Evolutionary conservation across 2,113 vertebrate genomes (phyloP).

Genomic region (Falcunculus frontatus): DNA sequence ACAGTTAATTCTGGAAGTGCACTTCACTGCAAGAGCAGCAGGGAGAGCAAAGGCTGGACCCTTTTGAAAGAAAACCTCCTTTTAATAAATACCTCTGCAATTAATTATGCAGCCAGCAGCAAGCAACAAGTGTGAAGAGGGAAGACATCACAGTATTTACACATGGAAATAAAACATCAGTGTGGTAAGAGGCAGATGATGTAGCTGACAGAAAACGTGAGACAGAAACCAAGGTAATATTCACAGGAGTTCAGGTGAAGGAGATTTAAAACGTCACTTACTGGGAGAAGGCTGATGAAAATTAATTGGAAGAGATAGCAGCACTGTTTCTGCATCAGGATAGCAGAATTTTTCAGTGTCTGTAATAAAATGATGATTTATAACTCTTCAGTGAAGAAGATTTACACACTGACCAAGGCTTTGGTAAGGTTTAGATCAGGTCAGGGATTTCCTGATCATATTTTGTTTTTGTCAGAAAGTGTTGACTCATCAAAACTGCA

Average conservation of each 20-base stretch:
- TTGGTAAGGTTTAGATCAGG: not conserved
- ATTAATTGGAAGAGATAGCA: not conserved
- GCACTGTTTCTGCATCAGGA: not conserved
- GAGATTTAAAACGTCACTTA: not conserved
- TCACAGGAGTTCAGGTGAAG: not conserved
- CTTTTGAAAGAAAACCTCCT: not conserved
- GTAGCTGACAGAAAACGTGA: not conserved
- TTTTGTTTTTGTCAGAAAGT: not conserved
- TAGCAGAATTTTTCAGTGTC: not conserved
- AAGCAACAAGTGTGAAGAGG: not conserved
- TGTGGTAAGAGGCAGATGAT: not conserved
- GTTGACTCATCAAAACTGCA: not conserved
- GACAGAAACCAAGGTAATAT: not conserved
- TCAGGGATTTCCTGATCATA: conserved; percentile 7
- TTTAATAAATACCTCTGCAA: conserved; percentile 30
- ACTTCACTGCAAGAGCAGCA: conserved; percentile 17
- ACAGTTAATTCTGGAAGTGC: conserved; percentile 51
- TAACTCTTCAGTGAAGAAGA: not conserved
- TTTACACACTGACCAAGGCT: not conserved
- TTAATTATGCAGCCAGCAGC: conserved; percentile 43
- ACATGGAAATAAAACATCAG: not conserved
- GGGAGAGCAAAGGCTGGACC: not conserved
- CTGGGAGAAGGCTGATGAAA: not conserved
- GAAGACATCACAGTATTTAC: not conserved
- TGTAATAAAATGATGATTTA: not conserved